Evolutionary conservation across 2,888 invertebrate genomes (phyloP), one percentile per base, ranked within the genome.

Genomic region (Apomyelois bistriatella): DNA sequence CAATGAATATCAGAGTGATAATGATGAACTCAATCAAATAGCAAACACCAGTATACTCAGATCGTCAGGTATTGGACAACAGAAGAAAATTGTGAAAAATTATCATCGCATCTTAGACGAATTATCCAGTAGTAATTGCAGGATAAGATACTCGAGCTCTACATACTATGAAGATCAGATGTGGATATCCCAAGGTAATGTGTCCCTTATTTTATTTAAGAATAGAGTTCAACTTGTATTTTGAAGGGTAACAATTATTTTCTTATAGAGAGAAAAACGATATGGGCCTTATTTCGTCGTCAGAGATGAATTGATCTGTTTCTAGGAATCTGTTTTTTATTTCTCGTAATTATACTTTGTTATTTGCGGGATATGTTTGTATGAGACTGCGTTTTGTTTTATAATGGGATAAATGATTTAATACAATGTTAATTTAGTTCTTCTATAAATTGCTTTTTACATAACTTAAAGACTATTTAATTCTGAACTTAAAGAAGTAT

Each of bases 51-150:
- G n/a, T n/a, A n/a, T n/a, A n/a, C n/a, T n/a, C n/a, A n/a, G n/a
- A n/a, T n/a, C n/a, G n/a, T n/a, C n/a, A n/a, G n/a, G n/a, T n/a
- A n/a, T n/a, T n/a, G 9, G 49, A 72, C 68, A 66, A 75, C 70
- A 70, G 70, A 69, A 77, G 67, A 73, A 78, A 82, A 83, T 81
- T 74, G 82, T 82, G 9, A 8, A 22, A 22, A 22, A 22, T 22
- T 22, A 22, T 22, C 83, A 79, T 76, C 65, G 70, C 72, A 71
- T 62, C 67, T 43, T 59, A 54, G 67, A 65, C 65, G 70, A 80
- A 81, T 83, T 79, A 82, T 75, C 76, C 67, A 48, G 57, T 56
- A 58, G 70, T 85, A 82, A 85, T 83, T 80, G 72, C 74, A 64
- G 76, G 76, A 78, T 80, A 76, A 70, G 72, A 75, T 75, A 67